Conservation (phyloP, 1,140 invertebrate genomes). For the Lepeophtheirus salmonis region DNA sequence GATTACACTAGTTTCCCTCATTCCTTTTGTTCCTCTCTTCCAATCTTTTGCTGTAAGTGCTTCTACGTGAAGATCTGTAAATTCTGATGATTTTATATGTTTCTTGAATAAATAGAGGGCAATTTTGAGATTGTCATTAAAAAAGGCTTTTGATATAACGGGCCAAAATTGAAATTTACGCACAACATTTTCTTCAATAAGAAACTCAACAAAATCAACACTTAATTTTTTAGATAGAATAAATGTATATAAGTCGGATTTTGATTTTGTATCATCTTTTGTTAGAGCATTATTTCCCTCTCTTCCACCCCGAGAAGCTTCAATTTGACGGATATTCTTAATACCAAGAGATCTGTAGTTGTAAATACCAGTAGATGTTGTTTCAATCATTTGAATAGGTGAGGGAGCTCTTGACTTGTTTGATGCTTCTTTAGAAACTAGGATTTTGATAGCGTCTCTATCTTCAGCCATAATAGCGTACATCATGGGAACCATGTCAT, state of each 20-base stretch:
- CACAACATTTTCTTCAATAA: background rate
- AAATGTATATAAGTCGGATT: background rate
- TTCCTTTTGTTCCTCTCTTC: slow-evolving; percentile 20
- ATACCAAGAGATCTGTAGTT: slow-evolving; percentile 17
- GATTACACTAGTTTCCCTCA: slow-evolving; percentile 24
- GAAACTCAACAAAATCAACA: background rate
- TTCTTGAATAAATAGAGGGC: background rate
- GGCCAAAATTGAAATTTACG: background rate
- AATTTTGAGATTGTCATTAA: background rate
- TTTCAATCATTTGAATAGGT: slow-evolving; percentile 20
- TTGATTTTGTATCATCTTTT: slow-evolving; percentile 24
- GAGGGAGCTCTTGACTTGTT: background rate
- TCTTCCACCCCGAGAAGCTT: slow-evolving; percentile 28
- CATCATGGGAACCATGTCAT: too few species aligned
- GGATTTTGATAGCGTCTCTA: background rate
- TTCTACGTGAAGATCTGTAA: background rate
- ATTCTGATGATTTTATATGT: background rate
- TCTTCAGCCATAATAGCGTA: too few species aligned
- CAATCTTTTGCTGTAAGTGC: background rate
- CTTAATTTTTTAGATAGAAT: background rate
- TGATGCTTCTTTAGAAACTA: background rate
- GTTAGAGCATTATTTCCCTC: slow-evolving; percentile 34
- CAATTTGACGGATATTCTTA: slow-evolving; percentile 23
- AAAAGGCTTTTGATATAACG: background rate
- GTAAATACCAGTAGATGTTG: slow-evolving; percentile 27